A percentile compares a stretch with the other conserved stretches of the same genome.
phyloP scores from a whole-genome alignment of 2,888 invertebrate genomes.

The Julus scanicus region DNA sequence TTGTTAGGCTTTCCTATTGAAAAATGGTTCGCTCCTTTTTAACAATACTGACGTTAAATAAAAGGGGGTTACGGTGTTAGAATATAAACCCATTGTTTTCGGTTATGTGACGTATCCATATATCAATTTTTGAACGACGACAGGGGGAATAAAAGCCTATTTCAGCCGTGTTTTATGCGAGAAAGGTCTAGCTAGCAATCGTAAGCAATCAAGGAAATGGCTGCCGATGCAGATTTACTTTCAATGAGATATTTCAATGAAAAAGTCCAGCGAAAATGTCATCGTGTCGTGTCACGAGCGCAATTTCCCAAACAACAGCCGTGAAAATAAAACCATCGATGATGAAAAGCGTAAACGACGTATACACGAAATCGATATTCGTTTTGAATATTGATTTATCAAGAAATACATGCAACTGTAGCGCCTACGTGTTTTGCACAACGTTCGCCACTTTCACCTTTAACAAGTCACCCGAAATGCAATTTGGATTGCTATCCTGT shows the following conservation, averaged over 20 bases:
- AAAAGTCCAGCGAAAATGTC: background rate
- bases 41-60: background rate
- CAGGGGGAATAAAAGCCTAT: background rate
- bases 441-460: background rate
- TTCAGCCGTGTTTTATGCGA: background rate
- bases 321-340: conserved; percentile 42
- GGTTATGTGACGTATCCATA: background rate
- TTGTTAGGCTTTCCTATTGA: conserved; percentile 2
- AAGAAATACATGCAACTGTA: conserved; percentile 8
- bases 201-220: background rate
- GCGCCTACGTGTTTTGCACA: background rate
- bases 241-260: background rate
- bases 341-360: conserved; percentile 34
- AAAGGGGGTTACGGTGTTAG: background rate
- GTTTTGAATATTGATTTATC: conserved; percentile 37
- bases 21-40: conserved; percentile 28
- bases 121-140: background rate
- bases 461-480: background rate
- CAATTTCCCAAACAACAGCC: background rate
- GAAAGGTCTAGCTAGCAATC: background rate
- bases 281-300: background rate
- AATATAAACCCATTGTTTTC: background rate
- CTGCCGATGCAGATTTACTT: conserved; percentile 5
- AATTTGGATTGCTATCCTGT: background rate
- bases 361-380: background rate